Evolutionary conservation across 2,797 vertebrate genomes (phyloP).

Genomic region (Coilia nasus): DNA sequence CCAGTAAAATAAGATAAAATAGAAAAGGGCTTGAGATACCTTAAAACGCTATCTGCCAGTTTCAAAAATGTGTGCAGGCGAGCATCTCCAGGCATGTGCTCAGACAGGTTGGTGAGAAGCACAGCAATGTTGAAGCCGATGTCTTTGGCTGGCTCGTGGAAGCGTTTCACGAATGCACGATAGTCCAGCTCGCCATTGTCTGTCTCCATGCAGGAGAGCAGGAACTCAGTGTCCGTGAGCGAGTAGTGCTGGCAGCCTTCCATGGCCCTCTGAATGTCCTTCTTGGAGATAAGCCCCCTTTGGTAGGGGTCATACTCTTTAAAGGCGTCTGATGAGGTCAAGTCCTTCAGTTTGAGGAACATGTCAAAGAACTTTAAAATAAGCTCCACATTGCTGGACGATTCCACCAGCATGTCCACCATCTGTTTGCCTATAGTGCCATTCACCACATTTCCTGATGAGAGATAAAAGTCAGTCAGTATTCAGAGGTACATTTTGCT

Average conservation of each 20-base stretch:
- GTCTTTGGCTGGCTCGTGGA: slow-evolving; percentile 94
- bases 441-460: slow-evolving; percentile 89
- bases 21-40: slow-evolving; percentile 37
- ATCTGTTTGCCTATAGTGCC: slow-evolving; percentile 97
- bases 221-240: slow-evolving; percentile 83
- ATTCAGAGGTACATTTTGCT: not conserved
- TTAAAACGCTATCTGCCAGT: slow-evolving; percentile 85
- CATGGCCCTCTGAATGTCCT: slow-evolving; percentile 94
- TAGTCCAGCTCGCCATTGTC: slow-evolving; percentile 89
- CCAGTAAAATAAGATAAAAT: not conserved
- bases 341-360: slow-evolving; percentile 94
- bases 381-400: slow-evolving; percentile 92
- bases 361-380: slow-evolving; percentile 96
- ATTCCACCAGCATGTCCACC: slow-evolving; percentile 98
- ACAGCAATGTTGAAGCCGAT: slow-evolving; percentile 94
- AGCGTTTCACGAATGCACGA: slow-evolving; percentile 87
- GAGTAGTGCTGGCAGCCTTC: slow-evolving; percentile 90
- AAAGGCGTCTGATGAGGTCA: slow-evolving; percentile 89
- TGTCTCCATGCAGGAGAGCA: slow-evolving; percentile 85
- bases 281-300: slow-evolving; percentile 86
- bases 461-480: not conserved
- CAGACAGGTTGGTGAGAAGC: slow-evolving; percentile 90
- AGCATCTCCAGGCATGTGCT: slow-evolving; percentile 92
- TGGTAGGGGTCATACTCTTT: slow-evolving; percentile 86
- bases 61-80: slow-evolving; percentile 87